Base-by-base conservation (phyloP, 2,113 vertebrate species). In the Leucosticte australis region DNA sequence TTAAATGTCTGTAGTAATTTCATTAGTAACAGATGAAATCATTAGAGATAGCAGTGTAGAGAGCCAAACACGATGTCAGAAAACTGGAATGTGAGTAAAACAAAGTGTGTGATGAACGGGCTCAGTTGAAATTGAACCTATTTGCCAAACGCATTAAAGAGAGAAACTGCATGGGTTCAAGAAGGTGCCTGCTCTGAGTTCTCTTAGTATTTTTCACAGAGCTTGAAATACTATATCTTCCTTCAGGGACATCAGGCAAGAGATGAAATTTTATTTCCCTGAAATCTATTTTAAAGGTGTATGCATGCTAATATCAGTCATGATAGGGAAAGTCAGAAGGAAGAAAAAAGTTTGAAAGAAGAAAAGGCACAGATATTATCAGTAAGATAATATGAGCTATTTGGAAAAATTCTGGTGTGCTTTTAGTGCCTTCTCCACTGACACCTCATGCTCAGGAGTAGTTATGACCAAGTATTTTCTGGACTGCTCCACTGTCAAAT, bases 21-120 rank as follows among this genome's bases (percentile, higher is more conserved):
- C 74, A 87, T 94, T 92, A 96, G 76, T 93, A 91, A 92, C 53
- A 91, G 92, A 94, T 92, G 77, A 96, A 93, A 91, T 89, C 27
- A 69, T 94, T 91, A 89, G 88, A 79, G 65, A 83, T 42, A 56
- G 52, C 4, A 3, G 57, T 82, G 42, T 15, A 41, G 64, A 57
- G 92, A 94, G 80, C 80, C 93, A 87, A 91, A 78, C 78, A 87
- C 80, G 86, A 93, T 93, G n/a, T 67, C 89, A 92, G 59, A 86
- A 65, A 44, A 69, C 15, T 59, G 87, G 89, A 87, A 92, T 83
- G 88, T 60, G 68, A 42, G 16, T 83, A 83, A 95, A 96, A 96
- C 73, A 44, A 92, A 89, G 85, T 56, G 75, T 26, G 9, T 92
- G 56, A 67, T 60, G 80, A 95, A 80, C 9, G 0, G 41, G 44